Evolutionary conservation across 2,797 vertebrate genomes (phyloP), one percentile per base, ranked within the genome.

Genomic region (Odontamblyopus lacepedii): DNA sequence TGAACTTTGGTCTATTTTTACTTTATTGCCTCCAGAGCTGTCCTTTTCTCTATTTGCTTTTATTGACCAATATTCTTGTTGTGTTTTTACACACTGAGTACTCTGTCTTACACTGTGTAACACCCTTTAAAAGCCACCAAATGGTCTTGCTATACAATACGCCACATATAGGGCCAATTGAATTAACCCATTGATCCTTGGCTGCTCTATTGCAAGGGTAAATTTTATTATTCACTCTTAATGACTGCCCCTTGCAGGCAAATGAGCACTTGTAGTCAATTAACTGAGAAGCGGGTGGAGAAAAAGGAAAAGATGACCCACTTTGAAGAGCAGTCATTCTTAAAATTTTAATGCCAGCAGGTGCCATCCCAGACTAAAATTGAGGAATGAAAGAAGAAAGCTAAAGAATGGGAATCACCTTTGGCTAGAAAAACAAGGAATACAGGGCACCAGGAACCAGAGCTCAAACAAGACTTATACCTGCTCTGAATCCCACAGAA

Each of bases 191-290:
- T 91, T 92, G 91, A 93, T 92, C 88, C 78, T 77, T 77, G 69
- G 78, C 75, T 81, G 77, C 78, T 91, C 85, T 85, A 87, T 85
- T 88, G 87, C 79, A 53, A 64, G 72, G 79, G 78, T 85, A 84
- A 81, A 91, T 89, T 88, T 89, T 89, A 87, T 91, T 92, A 89
- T 91, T 89, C 82, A 78, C 74, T 87, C 83, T 73, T 91, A 93
- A 93, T 88, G 91, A 93, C 88, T 88, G 77, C 84, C 87, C 77
- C 81, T 88, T 65, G 77, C 84, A 86, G 82, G 84, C 85, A 92
- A 92, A 92, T 91, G 84, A 92, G 93, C 91, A 91, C 90, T 90
- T 87, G 85, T 72, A 89, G 90, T 92, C 89, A 92, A 92, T 93
- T 91, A 91, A 81, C 83, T 82, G 79, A 75, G 81, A 87, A 71